Conservation (phyloP, 2,113 vertebrate species). For the Bettongia penicillata region DNA sequence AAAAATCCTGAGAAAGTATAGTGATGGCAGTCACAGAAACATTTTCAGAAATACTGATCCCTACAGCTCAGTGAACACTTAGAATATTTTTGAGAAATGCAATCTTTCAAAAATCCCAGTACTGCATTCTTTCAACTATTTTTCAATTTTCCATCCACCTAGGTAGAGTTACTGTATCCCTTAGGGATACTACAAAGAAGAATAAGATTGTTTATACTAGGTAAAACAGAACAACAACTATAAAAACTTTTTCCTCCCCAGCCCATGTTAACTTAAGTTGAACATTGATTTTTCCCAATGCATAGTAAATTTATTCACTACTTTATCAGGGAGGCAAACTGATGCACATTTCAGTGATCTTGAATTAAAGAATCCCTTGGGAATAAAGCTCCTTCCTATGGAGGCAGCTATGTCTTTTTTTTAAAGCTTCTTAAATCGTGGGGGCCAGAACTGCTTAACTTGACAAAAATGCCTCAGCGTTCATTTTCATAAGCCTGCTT, state of each 20-base stretch:
- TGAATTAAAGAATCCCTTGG: background rate
- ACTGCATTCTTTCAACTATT: background rate
- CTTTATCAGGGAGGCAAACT: background rate
- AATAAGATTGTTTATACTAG: background rate
- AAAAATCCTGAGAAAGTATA: background rate
- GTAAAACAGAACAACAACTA: background rate
- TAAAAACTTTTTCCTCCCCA: background rate
- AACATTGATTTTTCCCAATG: background rate
- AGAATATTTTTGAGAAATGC: conserved; percentile 9
- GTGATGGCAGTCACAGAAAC: background rate
- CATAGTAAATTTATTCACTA: background rate
- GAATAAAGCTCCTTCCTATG: background rate
- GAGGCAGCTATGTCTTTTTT: background rate
- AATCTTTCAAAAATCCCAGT: background rate
- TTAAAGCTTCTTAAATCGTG: background rate
- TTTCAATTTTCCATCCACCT: background rate
- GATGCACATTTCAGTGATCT: background rate
- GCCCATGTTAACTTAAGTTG: background rate
- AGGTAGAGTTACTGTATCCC: background rate
- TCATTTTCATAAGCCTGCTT: background rate
- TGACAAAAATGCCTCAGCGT: background rate
- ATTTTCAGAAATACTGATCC: background rate
- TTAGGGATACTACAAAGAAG: background rate
- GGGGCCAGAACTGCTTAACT: background rate
- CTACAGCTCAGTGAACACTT: background rate